phyloP scores from a whole-genome alignment of 2,888 invertebrate genomes.

The Trimorus sp. region DNA sequence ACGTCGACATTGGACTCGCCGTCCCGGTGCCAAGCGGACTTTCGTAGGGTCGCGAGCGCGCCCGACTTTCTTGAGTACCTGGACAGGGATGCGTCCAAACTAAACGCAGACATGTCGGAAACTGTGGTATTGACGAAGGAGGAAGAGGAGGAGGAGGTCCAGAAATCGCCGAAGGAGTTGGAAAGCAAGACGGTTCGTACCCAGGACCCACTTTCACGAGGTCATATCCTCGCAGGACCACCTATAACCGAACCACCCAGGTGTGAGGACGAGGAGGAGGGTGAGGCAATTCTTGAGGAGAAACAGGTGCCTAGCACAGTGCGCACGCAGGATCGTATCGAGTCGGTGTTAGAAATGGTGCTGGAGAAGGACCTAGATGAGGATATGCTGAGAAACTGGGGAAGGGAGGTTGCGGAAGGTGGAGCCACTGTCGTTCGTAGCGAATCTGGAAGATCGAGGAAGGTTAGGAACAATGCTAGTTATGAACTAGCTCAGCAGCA shows the following conservation, averaged over 20 bases:
- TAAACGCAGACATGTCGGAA: constrained; percentile 67
- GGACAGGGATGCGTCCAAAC: constrained; percentile 23
- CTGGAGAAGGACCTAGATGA: constrained; percentile 77
- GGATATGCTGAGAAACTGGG: constrained; percentile 74
- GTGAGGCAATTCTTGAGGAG: constrained; percentile 61
- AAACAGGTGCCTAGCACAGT: constrained; percentile 75
- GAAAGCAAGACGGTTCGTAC: constrained; percentile 71
- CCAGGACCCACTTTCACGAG: constrained; percentile 69
- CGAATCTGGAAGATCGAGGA: constrained; percentile 63
- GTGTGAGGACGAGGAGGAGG: constrained; percentile 63
- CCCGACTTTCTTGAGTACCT: constrained; percentile 87
- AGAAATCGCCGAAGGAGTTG: constrained; percentile 4
- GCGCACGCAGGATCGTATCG: constrained; percentile 77
- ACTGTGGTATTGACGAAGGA: constrained; percentile 60
- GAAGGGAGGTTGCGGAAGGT: constrained; percentile 72
- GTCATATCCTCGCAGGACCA: constrained; percentile 41
- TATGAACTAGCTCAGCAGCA: constrained; percentile 79
- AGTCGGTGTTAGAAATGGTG: constrained; percentile 75
- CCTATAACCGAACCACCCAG: constrained; percentile 46
- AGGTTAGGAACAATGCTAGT: constrained; percentile 79
- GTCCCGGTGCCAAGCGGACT: constrained; percentile 75
- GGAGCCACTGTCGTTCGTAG: constrained; percentile 59
- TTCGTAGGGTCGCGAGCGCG: constrained; percentile 83
- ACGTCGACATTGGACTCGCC: constrained; percentile 51
- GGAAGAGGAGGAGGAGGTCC: constrained; percentile 54